These are phyloP conservation scores for Plecturocebus donacophilus DNA, from an alignment of 2,113 vertebrate species.

Conservation along the genomic window DNA sequence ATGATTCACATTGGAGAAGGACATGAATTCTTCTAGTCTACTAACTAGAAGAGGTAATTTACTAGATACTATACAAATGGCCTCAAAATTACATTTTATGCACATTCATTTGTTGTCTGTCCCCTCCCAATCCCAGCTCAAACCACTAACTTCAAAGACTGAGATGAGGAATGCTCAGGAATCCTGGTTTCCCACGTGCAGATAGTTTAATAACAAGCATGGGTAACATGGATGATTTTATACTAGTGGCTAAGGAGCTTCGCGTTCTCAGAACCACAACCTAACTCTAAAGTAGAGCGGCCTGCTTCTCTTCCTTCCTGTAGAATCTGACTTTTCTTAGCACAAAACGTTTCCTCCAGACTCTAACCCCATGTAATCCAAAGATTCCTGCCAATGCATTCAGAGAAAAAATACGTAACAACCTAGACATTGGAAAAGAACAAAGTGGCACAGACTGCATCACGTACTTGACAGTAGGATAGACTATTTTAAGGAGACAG, in stretches of 20 bases:
- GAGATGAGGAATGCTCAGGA: background rate
- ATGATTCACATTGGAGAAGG: background rate
- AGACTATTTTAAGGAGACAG: background rate
- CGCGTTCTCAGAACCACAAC: background rate
- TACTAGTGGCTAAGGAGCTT: background rate
- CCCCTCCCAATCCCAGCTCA: background rate
- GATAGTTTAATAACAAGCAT: background rate
- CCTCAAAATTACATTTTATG: background rate
- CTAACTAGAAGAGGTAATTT: background rate
- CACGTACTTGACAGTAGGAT: background rate
- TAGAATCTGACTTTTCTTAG: background rate
- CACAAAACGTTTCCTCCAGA: background rate
- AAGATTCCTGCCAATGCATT: background rate
- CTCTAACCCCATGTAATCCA: background rate
- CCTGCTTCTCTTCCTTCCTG: background rate
- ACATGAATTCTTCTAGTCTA: background rate
- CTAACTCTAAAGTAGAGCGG: background rate
- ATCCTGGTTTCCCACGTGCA: background rate
- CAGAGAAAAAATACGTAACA: background rate
- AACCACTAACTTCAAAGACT: background rate
- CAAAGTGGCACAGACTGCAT: background rate
- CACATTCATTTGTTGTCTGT: background rate
- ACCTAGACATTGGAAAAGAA: background rate
- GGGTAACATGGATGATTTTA: background rate
- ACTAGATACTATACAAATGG: background rate